Percentiles rank a stretch among this genome's conserved stretches.
These are phyloP conservation scores for Microcebus ravelobensis DNA, from an alignment of 2,113 vertebrate genomes.

Conservation along the genomic window DNA sequence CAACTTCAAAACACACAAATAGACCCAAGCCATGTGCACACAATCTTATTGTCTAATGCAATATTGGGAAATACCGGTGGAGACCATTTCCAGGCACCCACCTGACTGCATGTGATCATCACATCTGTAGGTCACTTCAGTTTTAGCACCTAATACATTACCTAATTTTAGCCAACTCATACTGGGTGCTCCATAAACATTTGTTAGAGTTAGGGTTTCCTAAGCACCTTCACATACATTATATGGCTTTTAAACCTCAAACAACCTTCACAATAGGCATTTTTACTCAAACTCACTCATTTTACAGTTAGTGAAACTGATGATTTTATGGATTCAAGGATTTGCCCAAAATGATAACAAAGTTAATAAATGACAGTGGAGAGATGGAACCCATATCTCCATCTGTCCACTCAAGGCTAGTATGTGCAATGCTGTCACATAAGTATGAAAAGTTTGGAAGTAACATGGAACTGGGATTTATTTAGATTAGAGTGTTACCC, in stretches of 20 bases:
- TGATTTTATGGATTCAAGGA: background rate
- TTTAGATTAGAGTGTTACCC: background rate
- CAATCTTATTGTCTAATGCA: too few relatives aligned
- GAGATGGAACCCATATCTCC: background rate
- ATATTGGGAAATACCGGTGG: too few relatives aligned
- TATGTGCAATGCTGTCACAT: background rate
- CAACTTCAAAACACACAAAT: background rate
- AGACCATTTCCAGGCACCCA: background rate
- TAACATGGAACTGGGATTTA: background rate
- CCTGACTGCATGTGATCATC: fast-evolving
- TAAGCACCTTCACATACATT: background rate
- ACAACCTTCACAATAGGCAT: background rate
- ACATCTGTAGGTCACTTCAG: background rate
- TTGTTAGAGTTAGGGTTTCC: background rate
- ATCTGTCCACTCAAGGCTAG: background rate
- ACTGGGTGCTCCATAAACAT: background rate
- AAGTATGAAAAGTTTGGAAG: background rate
- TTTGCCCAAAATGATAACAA: background rate
- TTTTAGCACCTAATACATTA: background rate
- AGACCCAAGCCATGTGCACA: background rate
- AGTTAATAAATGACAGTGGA: background rate
- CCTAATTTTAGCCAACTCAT: background rate
- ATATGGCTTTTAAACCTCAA: background rate
- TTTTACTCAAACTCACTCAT: background rate
- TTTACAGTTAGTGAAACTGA: background rate